phyloP scores from a whole-genome alignment of 2,888 invertebrate species.

The Euproctis similis region DNA sequence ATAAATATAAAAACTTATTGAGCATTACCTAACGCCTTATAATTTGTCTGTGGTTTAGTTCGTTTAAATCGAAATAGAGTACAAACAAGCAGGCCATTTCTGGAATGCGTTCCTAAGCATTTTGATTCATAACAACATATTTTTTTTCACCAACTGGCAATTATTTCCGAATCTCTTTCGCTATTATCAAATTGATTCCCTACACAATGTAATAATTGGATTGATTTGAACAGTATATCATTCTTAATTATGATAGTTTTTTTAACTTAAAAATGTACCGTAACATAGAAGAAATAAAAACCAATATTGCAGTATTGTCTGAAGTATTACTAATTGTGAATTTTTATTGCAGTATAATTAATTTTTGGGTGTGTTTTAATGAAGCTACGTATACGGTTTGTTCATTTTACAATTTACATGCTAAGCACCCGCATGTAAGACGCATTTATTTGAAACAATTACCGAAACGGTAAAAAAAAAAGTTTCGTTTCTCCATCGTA shows the following conservation, averaged over 20 bases:
- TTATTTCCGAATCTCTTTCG: conserved; percentile 55
- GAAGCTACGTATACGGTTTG: conserved; percentile 36
- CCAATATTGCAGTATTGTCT: conserved; percentile 14
- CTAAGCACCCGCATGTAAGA: conserved; percentile 39
- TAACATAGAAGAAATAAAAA: conserved; percentile 16
- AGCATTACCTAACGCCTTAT: too few species aligned
- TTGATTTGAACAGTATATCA: conserved; percentile 49
- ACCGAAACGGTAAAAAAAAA: too few species aligned
- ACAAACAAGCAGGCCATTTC: too few species aligned
- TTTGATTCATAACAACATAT: too few species aligned
- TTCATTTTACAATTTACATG: conserved; percentile 46
- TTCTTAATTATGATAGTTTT: conserved; percentile 36
- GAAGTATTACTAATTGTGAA: conserved; percentile 42
- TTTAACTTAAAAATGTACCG: conserved; percentile 16
- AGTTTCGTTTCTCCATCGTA: too few species aligned
- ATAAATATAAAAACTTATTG: too few species aligned
- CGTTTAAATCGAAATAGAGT: too few species aligned
- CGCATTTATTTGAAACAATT: too few species aligned
- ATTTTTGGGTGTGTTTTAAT: conserved; percentile 40
- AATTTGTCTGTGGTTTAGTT: too few species aligned
- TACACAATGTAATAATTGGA: conserved; percentile 53
- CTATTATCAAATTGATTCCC: conserved; percentile 54
- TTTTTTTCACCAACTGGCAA: too few species aligned
- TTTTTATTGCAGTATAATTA: conserved; percentile 59
- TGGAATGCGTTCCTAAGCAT: too few species aligned